Evolutionary conservation across 2,888 invertebrate species (phyloP), one percentile per base, ranked within the genome.

Genomic region (Hydroisotoma schaefferi): DNA sequence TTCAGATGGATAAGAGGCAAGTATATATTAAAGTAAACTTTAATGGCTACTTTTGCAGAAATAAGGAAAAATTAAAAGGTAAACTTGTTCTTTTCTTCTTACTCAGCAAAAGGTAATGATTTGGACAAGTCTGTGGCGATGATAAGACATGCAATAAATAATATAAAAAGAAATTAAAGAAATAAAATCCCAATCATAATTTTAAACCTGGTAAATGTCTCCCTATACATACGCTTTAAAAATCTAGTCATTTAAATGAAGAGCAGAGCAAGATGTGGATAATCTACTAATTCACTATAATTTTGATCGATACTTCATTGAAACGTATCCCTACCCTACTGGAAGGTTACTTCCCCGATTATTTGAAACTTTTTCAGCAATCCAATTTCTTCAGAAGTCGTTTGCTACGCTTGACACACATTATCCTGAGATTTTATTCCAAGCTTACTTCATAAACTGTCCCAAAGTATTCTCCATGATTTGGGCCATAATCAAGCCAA

Each of bases 101-200:
- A 54, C 63, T 46, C 28, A 69, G 69, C 69, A 12, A 58, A 66
- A 37, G 69, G 67, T 15, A 26, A 56, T 44, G 65, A 67, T 27
- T 33, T 69, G 46, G 57, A 59, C 8, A 62, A 67, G n/a, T 65
- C 69, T 33, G 67, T 63, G 52, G 49, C 56, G 1, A 63, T 69
- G 57, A 38, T 69, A 2, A 27, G 61, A 55, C 52, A 63, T 27
- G 64, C 62, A 38, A 56, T n/a, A n/a, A n/a, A n/a, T n/a, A n/a
- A n/a, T n/a, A n/a, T n/a, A n/a, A n/a, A n/a, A n/a, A n/a, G n/a
- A n/a, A n/a, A n/a, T n/a, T n/a, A n/a, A n/a, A n/a, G n/a, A n/a
- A n/a, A n/a, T n/a, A n/a, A n/a, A n/a, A n/a, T n/a, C n/a, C n/a
- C n/a, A n/a, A n/a, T n/a, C n/a, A n/a, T n/a, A n/a, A n/a, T n/a